Evolutionary conservation across 1,140 invertebrate genomes (phyloP), one percentile per base, ranked within the genome.

Genomic region (Chelonus insularis): DNA sequence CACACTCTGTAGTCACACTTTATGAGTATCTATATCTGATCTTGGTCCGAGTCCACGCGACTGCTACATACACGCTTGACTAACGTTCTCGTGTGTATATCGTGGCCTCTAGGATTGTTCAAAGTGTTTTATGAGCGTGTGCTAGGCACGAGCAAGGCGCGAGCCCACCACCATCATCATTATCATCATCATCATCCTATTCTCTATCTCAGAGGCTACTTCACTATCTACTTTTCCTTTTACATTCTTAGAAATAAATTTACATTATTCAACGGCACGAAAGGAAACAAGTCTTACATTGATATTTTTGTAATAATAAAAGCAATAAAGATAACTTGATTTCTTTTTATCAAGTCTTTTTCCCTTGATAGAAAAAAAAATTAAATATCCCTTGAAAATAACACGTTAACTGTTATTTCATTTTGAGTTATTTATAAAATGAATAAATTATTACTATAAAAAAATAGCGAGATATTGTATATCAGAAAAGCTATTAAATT

Each of bases 111-210:
- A 18, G 23, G 45, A 41, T 39, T 32, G 41, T 29, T 39, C 39
- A 52, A 63, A 32, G 45, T 45, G 50, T 65, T 68, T 68, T 68
- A 70, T 62, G 60, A 63, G 66, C 60, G 65, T 68, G 71, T 70
- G 70, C 67, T 68, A 60, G 68, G 70, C 71, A 70, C 68, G 68
- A 70, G 66, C 66, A 68, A 43, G 64, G 64, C 64, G 66, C 68
- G 69, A 71, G 70, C 62, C 20, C 57, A 54, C 48, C 48, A 39
- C 39, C 55, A 64, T 61, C 45, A 55, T 61, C 59, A 21, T 55
- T 39, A 20, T 48, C 39, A 60, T 54, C 34, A 60, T 39, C 32
- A 52, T 60, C 57, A 59, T 54, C 52, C 55, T 43, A 55, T 43
- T 63, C 55, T 0, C 25, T 16, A 51, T 51, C 34, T 45, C 45